Percentiles rank a stretch among this genome's conserved stretches.
Conservation (phyloP, 2,113 vertebrate species). For the Oenanthe oenanthe region DNA sequence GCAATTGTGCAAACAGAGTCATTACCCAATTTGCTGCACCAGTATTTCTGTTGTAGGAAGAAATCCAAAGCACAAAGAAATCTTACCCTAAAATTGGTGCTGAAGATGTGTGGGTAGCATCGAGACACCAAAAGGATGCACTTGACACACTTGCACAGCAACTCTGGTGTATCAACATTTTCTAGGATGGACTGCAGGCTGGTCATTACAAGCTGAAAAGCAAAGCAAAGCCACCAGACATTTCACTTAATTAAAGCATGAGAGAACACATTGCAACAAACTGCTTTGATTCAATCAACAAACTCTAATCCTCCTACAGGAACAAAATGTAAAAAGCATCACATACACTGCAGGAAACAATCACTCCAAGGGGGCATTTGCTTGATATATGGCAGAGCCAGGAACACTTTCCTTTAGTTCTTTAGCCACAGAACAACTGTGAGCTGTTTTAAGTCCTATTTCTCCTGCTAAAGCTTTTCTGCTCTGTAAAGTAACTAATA, state of each 20-base stretch:
- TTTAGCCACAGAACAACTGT: not conserved
- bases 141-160: constrained; percentile 95
- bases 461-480: not conserved
- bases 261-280: not conserved
- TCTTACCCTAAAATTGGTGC: constrained; percentile 97
- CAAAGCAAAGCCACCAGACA: not conserved
- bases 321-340: not conserved
- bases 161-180: constrained; percentile 97
- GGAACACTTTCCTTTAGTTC: not conserved
- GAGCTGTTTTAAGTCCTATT: not conserved
- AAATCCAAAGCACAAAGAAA: not conserved
- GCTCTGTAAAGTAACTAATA: not conserved
- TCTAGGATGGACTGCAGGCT: constrained; percentile 97
- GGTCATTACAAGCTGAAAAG: constrained; percentile 92
- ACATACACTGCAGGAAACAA: not conserved
- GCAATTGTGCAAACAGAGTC: not conserved
- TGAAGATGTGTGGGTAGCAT: constrained; percentile 98
- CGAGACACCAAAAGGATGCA: constrained; percentile 96
- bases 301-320: not conserved
- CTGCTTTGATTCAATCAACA: not conserved
- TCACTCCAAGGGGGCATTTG: not conserved
- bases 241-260: not conserved
- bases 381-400: not conserved
- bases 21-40: not conserved
- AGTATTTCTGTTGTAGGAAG: not conserved